Evolutionary conservation across 2,797 vertebrate genomes (phyloP).

Genomic region (Typhlichthys subterraneus): DNA sequence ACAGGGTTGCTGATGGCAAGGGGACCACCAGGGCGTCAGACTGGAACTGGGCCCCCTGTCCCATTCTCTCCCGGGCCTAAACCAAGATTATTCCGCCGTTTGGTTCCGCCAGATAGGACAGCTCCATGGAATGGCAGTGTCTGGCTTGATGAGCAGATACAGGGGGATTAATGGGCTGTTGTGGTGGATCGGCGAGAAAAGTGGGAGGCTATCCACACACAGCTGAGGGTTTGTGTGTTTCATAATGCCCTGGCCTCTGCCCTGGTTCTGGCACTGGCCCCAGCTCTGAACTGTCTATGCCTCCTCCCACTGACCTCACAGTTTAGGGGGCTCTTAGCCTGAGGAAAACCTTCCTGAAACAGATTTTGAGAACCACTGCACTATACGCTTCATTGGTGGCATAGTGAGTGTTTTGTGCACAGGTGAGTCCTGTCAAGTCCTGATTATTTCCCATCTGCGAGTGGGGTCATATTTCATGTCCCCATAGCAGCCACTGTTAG

Average conservation of each 20-base stretch:
- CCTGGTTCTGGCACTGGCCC: conserved; percentile 50
- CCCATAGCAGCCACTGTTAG: conserved; percentile 38
- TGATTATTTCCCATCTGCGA: conserved; percentile 53
- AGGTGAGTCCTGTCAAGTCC: conserved; percentile 45
- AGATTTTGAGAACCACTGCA: conserved; percentile 13
- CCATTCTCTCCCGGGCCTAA: conserved; percentile 51
- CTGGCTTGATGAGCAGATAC: conserved; percentile 68
- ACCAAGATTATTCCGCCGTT: conserved; percentile 67
- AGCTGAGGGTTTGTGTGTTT: conserved; percentile 77
- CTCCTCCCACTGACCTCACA: conserved; percentile 60
- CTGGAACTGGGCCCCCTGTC: conserved; percentile 40
- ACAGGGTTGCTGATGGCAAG: conserved; percentile 19
- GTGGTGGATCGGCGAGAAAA: conserved; percentile 62
- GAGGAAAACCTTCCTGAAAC: conserved; percentile 36
- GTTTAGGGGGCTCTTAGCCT: conserved; percentile 48
- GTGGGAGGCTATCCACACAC: conserved; percentile 72
- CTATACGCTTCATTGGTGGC: conserved; percentile 14
- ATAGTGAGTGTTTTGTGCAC: conserved; percentile 34
- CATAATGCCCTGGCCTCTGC: conserved; percentile 67
- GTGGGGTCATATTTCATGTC: conserved; percentile 63
- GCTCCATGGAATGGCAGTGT: conserved; percentile 60
- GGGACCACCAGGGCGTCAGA: conserved; percentile 36
- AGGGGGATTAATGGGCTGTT: conserved; percentile 72
- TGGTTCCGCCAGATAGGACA: conserved; percentile 67
- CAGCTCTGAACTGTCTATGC: conserved; percentile 52